Percentiles rank a stretch among this genome's conserved stretches.
These are phyloP conservation scores for Pangasius macronema DNA, from an alignment of 2,797 vertebrate species.

Conservation along the genomic window DNA sequence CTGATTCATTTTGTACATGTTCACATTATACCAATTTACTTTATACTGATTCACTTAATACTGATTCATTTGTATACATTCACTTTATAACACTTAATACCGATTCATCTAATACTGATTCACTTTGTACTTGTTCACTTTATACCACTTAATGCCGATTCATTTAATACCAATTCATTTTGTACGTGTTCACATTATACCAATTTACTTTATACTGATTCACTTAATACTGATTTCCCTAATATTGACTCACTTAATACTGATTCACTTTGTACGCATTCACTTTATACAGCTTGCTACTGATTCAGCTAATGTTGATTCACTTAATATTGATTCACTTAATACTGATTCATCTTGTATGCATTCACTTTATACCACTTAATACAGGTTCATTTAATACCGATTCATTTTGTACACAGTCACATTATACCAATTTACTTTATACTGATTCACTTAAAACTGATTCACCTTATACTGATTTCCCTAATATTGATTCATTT, in stretches of 20 bases:
- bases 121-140: neutral
- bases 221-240: too few relatives aligned
- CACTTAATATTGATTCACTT: neutral
- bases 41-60: too few relatives aligned
- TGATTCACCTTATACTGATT: neutral
- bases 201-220: too few relatives aligned
- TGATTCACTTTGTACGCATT: neutral
- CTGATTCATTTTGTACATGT: neutral
- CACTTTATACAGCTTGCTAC: too few relatives aligned
- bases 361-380: too few relatives aligned
- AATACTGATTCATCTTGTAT: neutral
- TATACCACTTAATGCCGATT: neutral
- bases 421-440: neutral
- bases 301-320: neutral
- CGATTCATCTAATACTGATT: neutral
- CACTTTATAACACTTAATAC: neutral
- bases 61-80: neutral
- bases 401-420: too few relatives aligned
- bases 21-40: too few relatives aligned
- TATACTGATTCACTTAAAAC: neutral
- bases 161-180: neutral
- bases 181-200: neutral
- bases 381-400: neutral
- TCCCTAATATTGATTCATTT: neutral
- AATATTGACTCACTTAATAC: too few relatives aligned